phyloP scores from a whole-genome alignment of 2,797 vertebrate genomes.

The Cephalopachus bancanus region DNA sequence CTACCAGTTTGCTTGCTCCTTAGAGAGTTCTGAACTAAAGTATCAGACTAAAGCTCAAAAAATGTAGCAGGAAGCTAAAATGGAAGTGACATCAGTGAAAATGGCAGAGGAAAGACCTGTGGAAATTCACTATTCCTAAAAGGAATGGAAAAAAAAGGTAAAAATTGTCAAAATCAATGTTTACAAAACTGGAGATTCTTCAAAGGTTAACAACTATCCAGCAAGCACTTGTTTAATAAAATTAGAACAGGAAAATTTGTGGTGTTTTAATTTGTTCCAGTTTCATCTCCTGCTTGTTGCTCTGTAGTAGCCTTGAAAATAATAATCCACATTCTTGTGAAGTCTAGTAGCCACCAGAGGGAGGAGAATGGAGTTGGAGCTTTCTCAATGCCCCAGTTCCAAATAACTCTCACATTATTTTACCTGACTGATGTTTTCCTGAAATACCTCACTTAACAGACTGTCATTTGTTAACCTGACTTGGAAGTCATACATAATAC shows the following conservation, averaged over 20 bases:
- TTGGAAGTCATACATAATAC: background rate
- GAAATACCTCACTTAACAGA: background rate
- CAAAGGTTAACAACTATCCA: background rate
- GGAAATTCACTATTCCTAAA: background rate
- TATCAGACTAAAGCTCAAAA: background rate
- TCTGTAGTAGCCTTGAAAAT: background rate
- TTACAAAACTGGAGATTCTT: background rate
- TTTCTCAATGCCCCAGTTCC: background rate
- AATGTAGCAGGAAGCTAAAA: background rate
- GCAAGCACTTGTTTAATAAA: background rate
- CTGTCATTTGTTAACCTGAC: background rate
- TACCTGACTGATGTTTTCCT: background rate
- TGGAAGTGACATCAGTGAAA: background rate
- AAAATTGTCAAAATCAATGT: conserved; percentile 13
- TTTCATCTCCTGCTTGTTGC: background rate
- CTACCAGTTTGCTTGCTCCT: background rate
- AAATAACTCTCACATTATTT: background rate
- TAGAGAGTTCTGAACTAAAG: background rate
- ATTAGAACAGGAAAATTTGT: background rate
- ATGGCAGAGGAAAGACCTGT: background rate
- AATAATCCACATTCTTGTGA: background rate
- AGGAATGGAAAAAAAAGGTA: background rate
- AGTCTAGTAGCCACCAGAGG: background rate
- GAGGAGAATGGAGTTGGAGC: background rate
- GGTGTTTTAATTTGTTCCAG: background rate